These are phyloP conservation scores for Caenorhabditis sinica DNA, from an alignment of 2,888 invertebrate genomes.

Conservation along the genomic window DNA sequence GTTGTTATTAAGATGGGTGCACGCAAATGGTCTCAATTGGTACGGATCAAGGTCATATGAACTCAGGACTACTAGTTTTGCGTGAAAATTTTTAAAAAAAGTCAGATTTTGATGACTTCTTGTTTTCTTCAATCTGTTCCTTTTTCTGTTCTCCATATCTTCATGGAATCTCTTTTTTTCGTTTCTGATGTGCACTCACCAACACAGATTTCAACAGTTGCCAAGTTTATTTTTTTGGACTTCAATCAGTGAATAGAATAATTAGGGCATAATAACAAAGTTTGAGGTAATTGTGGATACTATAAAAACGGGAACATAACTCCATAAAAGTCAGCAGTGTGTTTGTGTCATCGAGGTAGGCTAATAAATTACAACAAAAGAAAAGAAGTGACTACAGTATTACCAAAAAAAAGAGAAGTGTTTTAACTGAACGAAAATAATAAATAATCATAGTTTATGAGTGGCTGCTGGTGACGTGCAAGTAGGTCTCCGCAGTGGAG, in stretches of 20 bases:
- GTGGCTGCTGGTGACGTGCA: slow-evolving; percentile 8
- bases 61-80: no score
- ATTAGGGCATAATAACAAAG: slow-evolving; percentile 15
- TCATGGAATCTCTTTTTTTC: no score
- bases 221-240: not conserved
- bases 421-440: not conserved
- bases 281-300: not conserved
- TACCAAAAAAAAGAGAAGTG: not conserved
- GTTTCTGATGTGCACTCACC: no score
- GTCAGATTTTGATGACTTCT: no score
- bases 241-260: not conserved
- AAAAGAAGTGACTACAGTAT: not conserved
- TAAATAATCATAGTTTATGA: not conserved
- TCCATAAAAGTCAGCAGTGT: slow-evolving; percentile 8
- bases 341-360: not conserved
- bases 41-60: no score
- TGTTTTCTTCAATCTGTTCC: no score
- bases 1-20: no score
- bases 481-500: not conserved
- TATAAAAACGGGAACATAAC: not conserved
- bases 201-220: no score
- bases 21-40: no score
- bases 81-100: no score
- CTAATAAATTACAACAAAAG: not conserved
- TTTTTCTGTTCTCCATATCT: no score